Conservation (phyloP, 2,888 invertebrate genomes). For the Pyrrhia umbra region DNA sequence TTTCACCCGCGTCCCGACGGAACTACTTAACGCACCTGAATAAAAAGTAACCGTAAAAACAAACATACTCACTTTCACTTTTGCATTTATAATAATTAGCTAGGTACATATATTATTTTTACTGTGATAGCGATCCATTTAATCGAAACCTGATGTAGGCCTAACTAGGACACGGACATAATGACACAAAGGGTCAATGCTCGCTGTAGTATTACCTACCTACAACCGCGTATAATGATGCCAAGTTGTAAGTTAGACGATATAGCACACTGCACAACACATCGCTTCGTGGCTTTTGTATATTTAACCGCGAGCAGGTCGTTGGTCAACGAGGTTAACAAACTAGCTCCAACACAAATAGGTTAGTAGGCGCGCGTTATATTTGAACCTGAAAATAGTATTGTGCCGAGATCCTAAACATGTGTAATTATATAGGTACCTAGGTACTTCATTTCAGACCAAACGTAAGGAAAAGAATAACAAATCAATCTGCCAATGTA, state of each 20-base stretch:
- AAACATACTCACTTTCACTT: too few relatives aligned
- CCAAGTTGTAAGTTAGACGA: constrained; percentile 50
- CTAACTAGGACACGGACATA: constrained; percentile 26
- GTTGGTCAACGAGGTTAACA: constrained; percentile 80
- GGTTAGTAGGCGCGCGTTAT: constrained; percentile 69
- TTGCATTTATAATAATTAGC: too few relatives aligned
- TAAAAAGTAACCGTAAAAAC: too few relatives aligned
- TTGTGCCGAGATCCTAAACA: constrained; percentile 44
- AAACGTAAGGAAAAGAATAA: too few relatives aligned
- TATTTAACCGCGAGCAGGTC: constrained; percentile 70
- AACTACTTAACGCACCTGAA: too few relatives aligned
- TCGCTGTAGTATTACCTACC: constrained; percentile 23
- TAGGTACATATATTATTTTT: too few relatives aligned
- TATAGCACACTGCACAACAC: constrained; percentile 56
- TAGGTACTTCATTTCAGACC: too few relatives aligned
- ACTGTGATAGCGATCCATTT: too few relatives aligned
- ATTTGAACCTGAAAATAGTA: constrained; percentile 69
- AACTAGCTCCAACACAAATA: constrained; percentile 75
- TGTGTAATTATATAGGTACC: constrained; percentile 10
- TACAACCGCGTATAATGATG: constrained; percentile 44
- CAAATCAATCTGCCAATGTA: too few relatives aligned
- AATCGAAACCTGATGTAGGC: constrained; percentile 6
- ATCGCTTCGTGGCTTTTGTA: constrained; percentile 67
- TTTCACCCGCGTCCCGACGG: too few relatives aligned
- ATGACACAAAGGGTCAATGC: constrained; percentile 47